phyloP scores from a whole-genome alignment of 2,888 invertebrate genomes.

The Myopa tessellatipennis region DNA sequence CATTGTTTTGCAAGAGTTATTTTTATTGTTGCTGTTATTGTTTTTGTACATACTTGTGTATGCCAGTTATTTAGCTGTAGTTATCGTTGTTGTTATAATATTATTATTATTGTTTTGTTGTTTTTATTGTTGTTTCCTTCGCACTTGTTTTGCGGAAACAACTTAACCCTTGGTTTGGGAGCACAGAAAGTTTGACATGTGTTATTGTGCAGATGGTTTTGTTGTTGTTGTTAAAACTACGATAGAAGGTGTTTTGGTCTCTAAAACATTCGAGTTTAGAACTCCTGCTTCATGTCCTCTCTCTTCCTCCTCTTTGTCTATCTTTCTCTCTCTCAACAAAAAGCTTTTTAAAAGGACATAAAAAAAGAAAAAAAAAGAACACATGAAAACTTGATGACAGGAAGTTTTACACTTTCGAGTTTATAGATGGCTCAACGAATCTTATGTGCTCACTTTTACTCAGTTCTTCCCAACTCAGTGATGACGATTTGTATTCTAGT shows the following conservation, averaged over 20 bases:
- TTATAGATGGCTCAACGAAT: too few relatives aligned
- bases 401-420: too few relatives aligned
- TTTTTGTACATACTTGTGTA: slow-evolving; percentile 37
- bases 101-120: slow-evolving; percentile 33
- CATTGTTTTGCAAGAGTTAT: slow-evolving; percentile 60
- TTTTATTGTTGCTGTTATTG: slow-evolving; percentile 40
- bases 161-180: slow-evolving; percentile 33
- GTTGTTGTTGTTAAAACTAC: slow-evolving; percentile 1
- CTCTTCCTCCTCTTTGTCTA: slow-evolving; percentile 42
- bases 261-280: too few relatives aligned
- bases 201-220: slow-evolving; percentile 20
- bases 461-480: too few relatives aligned
- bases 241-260: too few relatives aligned
- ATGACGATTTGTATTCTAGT: too few relatives aligned
- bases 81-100: slow-evolving; percentile 40
- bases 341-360: too few relatives aligned
- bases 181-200: slow-evolving; percentile 24
- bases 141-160: slow-evolving; percentile 33
- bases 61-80: slow-evolving; percentile 45
- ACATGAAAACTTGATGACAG: too few relatives aligned
- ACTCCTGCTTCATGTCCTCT: too few relatives aligned
- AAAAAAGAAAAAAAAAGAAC: too few relatives aligned
- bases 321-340: slow-evolving; percentile 32
- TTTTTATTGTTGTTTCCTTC: slow-evolving; percentile 32
- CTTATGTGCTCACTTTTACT: too few relatives aligned